Base-by-base conservation (phyloP, 37 sponge, comb jelly and placozoan species). In the Chondrilla cf. caribensis region DNA sequence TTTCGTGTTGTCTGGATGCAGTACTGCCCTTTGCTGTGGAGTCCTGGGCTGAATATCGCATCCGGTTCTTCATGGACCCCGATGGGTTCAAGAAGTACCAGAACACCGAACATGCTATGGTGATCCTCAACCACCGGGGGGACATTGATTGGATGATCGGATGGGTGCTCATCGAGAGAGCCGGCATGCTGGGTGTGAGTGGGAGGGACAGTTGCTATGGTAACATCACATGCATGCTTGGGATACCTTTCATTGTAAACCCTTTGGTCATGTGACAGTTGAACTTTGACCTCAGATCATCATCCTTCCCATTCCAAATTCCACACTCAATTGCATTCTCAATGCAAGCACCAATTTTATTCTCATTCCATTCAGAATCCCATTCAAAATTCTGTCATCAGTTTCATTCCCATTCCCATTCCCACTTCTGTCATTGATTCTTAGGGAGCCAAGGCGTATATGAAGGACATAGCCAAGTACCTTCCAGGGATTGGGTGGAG, bases 71-170 rank as follows among this genome's bases (percentile, higher is more conserved):
- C 66, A 11, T 41, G 18, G 83, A 70, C 38, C 9, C 38, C 22
- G 71, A 71, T 0, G 47, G 3, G 28, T 82, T 82, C 73, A 11
- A 82, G 80, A 73, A 58, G 64, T 86, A 81, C 59, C 58, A 22
- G 38, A 92, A 87, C 77, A 71, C 9, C 24, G 97, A 97, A 62
- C 92, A 93, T 77, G 87, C 89, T 29, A 42, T 97, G 64, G 70
- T 58, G 4, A 29, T 90, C 14, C 73, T 90, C 19, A 97, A 97
- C 68, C 98, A 97, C 72, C 89, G 82, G 38, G 95, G 98, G 0
- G 98, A 97, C 77, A 58, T 95, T 33, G 98, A 97, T 90, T 97
- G 98, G 98, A 84, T 95, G 92, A 82, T 97, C 21, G 98, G 98
- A 4, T 93, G 89, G 85, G 70, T 70, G 32, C 54, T 97, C 32